Evolutionary conservation across 2,888 invertebrate genomes (phyloP).

Genomic region (Leucoptera coffeella): DNA sequence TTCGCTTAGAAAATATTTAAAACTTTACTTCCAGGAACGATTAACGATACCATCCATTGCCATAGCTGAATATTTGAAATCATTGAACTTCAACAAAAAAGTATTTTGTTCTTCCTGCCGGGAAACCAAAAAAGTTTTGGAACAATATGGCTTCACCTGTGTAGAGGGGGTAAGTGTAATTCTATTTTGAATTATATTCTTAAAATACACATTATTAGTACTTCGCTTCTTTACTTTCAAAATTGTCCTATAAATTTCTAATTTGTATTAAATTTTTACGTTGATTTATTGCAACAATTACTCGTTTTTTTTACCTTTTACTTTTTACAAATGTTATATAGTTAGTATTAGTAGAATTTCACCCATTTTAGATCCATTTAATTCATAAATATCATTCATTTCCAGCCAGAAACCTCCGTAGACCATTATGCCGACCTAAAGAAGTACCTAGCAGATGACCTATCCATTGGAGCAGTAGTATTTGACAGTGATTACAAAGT

Average conservation of each 20-base stretch:
- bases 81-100: slow-evolving; percentile 38
- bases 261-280: no score
- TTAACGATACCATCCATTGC: slow-evolving; percentile 43
- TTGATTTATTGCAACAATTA: no score
- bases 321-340: no score
- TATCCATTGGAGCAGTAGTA: slow-evolving; percentile 50
- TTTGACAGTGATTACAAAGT: slow-evolving; percentile 44
- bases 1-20: no score
- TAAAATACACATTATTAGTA: no score
- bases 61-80: slow-evolving; percentile 46
- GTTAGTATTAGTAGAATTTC: no score
- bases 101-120: slow-evolving; percentile 34
- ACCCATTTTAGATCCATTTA: no score
- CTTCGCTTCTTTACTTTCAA: no score
- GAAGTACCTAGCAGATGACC: slow-evolving; percentile 23
- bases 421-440: slow-evolving; percentile 17
- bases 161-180: slow-evolving; percentile 31
- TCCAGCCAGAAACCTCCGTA: slow-evolving; percentile 20
- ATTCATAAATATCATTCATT: no score
- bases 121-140: slow-evolving; percentile 22
- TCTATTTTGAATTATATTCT: background rate
- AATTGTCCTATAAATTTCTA: no score
- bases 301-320: no score
- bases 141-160: slow-evolving; percentile 30
- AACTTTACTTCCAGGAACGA: slow-evolving; percentile 28